Percentiles rank a stretch among this genome's conserved stretches.
Evolutionary conservation across 2,888 invertebrate genomes (phyloP).

Genomic region (Aporophyla lueneburgensis): DNA sequence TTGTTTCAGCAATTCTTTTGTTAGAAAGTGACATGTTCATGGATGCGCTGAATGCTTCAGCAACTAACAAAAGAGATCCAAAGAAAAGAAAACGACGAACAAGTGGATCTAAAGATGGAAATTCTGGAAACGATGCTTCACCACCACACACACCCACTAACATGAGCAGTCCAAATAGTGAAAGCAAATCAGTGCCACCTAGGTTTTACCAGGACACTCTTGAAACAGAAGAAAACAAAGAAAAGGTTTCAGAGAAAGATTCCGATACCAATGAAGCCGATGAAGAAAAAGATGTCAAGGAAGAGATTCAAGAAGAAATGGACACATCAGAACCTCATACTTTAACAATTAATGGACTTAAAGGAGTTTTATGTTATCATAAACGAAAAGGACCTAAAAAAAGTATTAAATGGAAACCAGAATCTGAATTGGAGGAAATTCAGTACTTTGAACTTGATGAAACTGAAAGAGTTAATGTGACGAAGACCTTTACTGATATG

Average conservation of each 20-base stretch:
- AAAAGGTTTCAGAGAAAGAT: constrained; percentile 80
- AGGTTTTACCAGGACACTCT: constrained; percentile 98
- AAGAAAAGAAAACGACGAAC: constrained; percentile 95
- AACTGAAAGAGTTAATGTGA: constrained; percentile 98
- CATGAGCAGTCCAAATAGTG: constrained; percentile 84
- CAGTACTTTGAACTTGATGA: constrained; percentile 98
- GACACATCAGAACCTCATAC: constrained; percentile 84
- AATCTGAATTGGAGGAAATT: constrained; percentile 94
- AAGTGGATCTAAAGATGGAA: constrained; percentile 93
- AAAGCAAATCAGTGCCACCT: constrained; percentile 91
- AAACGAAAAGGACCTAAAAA: constrained; percentile 95
- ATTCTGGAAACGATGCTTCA: constrained; percentile 85
- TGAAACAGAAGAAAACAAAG: constrained; percentile 92
- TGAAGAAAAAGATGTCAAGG: constrained; percentile 72
- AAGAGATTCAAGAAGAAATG: constrained; percentile 80
- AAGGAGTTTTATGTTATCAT: constrained; percentile 94
- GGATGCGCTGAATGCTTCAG: constrained; percentile 96
- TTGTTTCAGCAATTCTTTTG: constrained; percentile 93
- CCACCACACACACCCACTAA: constrained; percentile 90
- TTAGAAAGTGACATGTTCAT: constrained; percentile 98
- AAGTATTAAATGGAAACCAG: constrained; percentile 95
- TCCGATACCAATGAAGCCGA: constrained; percentile 74
- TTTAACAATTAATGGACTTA: constrained; percentile 91
- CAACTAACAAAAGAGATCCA: constrained; percentile 94
- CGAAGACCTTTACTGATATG: constrained; percentile 97